Percentiles rank a stretch among this genome's conserved stretches.
These are phyloP conservation scores for Camponotus floridanus DNA, from an alignment of 1,140 invertebrate species.

Conservation along the genomic window DNA sequence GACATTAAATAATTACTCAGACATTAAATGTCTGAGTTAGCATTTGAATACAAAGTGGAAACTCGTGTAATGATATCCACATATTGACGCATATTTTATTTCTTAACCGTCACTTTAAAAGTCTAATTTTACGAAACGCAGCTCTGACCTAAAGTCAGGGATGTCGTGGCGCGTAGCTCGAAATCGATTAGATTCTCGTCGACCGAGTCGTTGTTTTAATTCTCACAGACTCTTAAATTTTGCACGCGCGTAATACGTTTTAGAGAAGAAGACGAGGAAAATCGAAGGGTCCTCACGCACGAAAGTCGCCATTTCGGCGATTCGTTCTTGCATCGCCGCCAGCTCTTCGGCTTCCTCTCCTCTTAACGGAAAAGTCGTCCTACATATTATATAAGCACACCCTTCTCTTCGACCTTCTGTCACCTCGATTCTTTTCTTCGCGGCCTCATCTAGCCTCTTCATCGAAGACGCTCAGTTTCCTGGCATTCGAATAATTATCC, in stretches of 20 bases:
- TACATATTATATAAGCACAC: constrained; percentile 30
- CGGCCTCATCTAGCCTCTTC: constrained; percentile 27
- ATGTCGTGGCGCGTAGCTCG: background rate
- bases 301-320: constrained; percentile 8
- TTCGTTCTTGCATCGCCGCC: constrained; percentile 4
- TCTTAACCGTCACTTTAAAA: background rate
- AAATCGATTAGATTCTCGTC: constrained; percentile 6
- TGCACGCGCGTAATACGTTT: constrained; percentile 42
- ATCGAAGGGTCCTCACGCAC: constrained; percentile 42
- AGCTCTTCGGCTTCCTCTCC: constrained; percentile 10
- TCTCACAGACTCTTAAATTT: constrained; percentile 56
- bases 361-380: constrained; percentile 34
- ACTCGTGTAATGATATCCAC: background rate
- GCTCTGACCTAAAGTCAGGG: background rate
- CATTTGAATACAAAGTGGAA: background rate
- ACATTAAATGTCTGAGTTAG: background rate
- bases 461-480: constrained; percentile 30
- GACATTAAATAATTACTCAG: constrained; percentile 3
- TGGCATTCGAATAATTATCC: background rate
- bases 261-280: constrained; percentile 65
- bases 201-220: constrained; percentile 12
- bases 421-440: constrained; percentile 35
- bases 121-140: constrained; percentile 27
- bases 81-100: background rate
- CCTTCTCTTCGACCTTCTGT: constrained; percentile 46